Evolutionary conservation across 37 sponge, comb jelly and placozoan genomes (phyloP).

Genomic region (Theonella swinhoei): DNA sequence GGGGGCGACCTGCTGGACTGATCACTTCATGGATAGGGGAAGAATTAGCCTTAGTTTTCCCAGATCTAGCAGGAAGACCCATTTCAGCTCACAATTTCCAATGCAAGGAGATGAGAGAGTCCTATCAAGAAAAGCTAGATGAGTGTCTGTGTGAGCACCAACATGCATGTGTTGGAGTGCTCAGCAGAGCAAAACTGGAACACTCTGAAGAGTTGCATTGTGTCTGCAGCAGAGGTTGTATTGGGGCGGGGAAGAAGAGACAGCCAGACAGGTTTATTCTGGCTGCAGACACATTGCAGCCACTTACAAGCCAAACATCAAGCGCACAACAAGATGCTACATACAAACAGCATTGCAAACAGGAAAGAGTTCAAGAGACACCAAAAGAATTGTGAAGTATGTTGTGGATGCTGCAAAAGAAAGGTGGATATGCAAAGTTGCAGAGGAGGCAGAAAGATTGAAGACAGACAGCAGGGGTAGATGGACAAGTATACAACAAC

Average conservation of each 20-base stretch:
- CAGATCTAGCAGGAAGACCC: neutral
- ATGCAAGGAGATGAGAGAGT: neutral
- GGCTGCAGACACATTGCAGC: slow-evolving; percentile 9
- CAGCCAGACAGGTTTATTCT: slow-evolving; percentile 55
- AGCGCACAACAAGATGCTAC: slow-evolving; percentile 17
- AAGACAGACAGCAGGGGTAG: slow-evolving; percentile 1
- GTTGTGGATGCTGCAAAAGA: too few relatives aligned
- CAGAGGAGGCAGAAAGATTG: slow-evolving; percentile 11
- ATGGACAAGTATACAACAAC: slow-evolving; percentile 40
- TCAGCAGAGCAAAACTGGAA: slow-evolving; percentile 28
- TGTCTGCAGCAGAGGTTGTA: slow-evolving; percentile 33
- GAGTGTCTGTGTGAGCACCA: slow-evolving; percentile 17
- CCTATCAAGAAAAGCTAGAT: neutral
- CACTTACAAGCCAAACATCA: slow-evolving; percentile 49
- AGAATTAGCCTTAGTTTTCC: neutral
- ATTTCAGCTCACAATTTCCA: neutral
- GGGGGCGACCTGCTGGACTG: slow-evolving; percentile 37
- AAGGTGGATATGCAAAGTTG: slow-evolving; percentile 21
- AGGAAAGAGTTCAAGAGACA: slow-evolving; percentile 21
- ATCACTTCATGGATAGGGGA: slow-evolving; percentile 17
- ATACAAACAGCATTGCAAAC: neutral
- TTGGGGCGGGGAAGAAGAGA: slow-evolving; percentile 19
- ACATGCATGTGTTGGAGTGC: too few relatives aligned
- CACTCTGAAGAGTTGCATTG: neutral
- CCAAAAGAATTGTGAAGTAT: slow-evolving; percentile 50